Evolutionary conservation across 2,888 invertebrate species (phyloP), one percentile per base, ranked within the genome.

Genomic region (Odiellus spinosus): DNA sequence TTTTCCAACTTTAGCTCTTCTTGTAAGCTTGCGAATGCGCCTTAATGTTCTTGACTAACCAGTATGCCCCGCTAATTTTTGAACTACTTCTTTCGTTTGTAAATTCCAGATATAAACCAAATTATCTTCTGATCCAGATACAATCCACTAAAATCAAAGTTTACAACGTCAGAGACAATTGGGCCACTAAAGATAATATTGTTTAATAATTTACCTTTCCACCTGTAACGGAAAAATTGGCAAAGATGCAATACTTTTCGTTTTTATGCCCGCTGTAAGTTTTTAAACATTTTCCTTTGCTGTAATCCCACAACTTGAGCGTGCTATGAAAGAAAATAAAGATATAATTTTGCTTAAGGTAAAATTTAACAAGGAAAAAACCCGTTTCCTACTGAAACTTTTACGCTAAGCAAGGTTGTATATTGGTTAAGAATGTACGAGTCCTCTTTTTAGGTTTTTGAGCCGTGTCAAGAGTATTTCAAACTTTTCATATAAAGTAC

Each of bases 91-190:
- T 70, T 96, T 96, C 12, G 95, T 93, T 66, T 99, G 98, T 55
- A 98, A 74, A 73, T 99, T 98, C 98, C 98, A 98, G 60, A 98
- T 93, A 65, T 96, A 98, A 1, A 99, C 91, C 74, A 88, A 77
- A 66, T 93, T 87, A 68, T 98, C 98, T 70, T 98, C 98, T 3
- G 96, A 96, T n/a, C 98, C 98, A 36, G 93, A 95, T 41, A 99
- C 96, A 64, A 98, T 99, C 98, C 98, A 98, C 86, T 91, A 68
- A 70, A 68, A 26, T 10, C 17, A 17, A 36, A 36, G 12, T 10
- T 12, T 10, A 33, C 11, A 36, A 14, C 32, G 20, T 41, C n/a
- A 40, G 2, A 35, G 11, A 36, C 12, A 26, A 46, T 32, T 12
- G 1, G 12, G 8, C 4, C 19, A 8, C n/a, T 19, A 40, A 10